phyloP scores from a whole-genome alignment of 2,888 invertebrate genomes.

The Polydrusus tereticollis region DNA sequence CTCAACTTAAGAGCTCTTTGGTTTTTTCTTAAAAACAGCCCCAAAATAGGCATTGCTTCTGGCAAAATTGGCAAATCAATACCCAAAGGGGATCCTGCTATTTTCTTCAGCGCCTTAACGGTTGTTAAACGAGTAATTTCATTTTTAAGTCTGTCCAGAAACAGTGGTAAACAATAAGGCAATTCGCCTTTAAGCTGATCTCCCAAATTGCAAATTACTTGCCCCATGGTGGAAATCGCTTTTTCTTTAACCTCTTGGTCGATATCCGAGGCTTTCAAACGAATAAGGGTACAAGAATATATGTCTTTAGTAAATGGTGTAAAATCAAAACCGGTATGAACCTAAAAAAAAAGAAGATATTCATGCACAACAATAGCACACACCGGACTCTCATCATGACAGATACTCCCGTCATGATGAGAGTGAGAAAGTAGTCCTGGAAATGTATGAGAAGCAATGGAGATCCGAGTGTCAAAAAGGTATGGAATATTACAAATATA shows the following conservation, averaged over 20 bases:
- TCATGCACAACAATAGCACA: not conserved
- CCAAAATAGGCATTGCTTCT: slow-evolving; percentile 92
- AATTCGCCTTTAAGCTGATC: slow-evolving; percentile 87
- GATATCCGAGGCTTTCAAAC: slow-evolving; percentile 94
- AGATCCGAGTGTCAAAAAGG: too few relatives aligned
- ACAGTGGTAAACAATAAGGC: slow-evolving; percentile 90
- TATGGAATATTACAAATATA: too few relatives aligned
- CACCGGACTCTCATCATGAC: too few relatives aligned
- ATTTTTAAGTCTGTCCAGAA: slow-evolving; percentile 93
- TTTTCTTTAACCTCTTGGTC: slow-evolving; percentile 99
- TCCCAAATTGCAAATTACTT: slow-evolving; percentile 92
- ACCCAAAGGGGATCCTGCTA: slow-evolving; percentile 89
- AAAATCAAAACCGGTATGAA: slow-evolving; percentile 73
- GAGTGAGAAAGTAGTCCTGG: too few relatives aligned
- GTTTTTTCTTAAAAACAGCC: slow-evolving; percentile 96
- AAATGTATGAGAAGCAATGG: too few relatives aligned
- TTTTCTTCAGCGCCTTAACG: slow-evolving; percentile 95
- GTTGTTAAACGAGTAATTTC: slow-evolving; percentile 97
- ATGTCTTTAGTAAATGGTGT: slow-evolving; percentile 83
- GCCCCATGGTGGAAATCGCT: slow-evolving; percentile 97
- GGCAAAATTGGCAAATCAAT: slow-evolving; percentile 67
- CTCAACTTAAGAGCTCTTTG: slow-evolving; percentile 94
- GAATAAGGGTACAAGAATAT: slow-evolving; percentile 87
- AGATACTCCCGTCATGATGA: too few relatives aligned
- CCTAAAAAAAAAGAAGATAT: slow-evolving; percentile 34